phyloP scores from a whole-genome alignment of 2,888 invertebrate genomes.

The Dicyrtomina minuta region DNA sequence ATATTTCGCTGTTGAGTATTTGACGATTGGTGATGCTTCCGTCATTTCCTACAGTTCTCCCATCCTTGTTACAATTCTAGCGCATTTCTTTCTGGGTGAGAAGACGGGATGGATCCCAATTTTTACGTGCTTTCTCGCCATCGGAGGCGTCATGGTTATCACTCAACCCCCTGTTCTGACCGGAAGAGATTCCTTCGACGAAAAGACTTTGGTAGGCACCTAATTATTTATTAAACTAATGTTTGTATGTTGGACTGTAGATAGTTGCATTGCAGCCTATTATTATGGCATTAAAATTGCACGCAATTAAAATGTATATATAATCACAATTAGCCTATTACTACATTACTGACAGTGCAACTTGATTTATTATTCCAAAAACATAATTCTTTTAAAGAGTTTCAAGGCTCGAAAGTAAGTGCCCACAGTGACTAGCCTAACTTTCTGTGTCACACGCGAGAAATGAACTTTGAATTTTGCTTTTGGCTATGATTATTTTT shows the following conservation, averaged over 20 bases:
- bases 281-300: no score
- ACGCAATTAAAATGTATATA: no score
- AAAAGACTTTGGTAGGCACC: slow-evolving; percentile 44
- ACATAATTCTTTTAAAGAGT: background rate
- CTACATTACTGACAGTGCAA: no score
- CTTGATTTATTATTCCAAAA: no score
- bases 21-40: slow-evolving; percentile 50
- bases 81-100: slow-evolving; percentile 51
- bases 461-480: no score
- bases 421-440: no score
- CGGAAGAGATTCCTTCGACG: slow-evolving; percentile 45
- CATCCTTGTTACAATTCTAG: slow-evolving; percentile 49
- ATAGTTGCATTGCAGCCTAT: background rate
- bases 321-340: no score
- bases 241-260: background rate
- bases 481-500: no score
- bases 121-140: slow-evolving; percentile 43
- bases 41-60: slow-evolving; percentile 51
- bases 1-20: slow-evolving; percentile 49
- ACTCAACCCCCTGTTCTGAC: slow-evolving; percentile 48
- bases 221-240: no score
- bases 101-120: slow-evolving; percentile 48
- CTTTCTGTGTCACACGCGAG: no score
- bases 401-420: background rate
- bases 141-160: slow-evolving; percentile 48